A percentile compares a stretch with the other conserved stretches of the same genome.
These are phyloP conservation scores for Chroicocephalus ridibundus DNA, from an alignment of 2,113 vertebrate genomes.

Conservation along the genomic window DNA sequence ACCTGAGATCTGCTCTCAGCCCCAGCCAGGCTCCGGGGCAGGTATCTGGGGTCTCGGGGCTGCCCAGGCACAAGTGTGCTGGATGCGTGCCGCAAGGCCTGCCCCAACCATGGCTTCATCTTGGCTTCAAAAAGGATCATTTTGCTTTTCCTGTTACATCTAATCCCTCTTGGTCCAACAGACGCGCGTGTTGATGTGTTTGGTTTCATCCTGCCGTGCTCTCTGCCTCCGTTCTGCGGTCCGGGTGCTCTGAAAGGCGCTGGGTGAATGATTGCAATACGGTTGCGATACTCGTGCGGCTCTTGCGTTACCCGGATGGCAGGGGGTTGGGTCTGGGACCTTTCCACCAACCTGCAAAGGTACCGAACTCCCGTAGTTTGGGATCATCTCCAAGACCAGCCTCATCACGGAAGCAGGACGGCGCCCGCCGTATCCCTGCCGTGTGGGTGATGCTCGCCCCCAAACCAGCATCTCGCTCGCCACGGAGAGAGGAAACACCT, in stretches of 20 bases:
- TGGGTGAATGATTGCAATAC: accelerated
- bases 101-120: neutral
- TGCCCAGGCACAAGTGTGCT: accelerated
- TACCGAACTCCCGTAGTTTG: neutral
- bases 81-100: neutral
- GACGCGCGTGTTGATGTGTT: neutral
- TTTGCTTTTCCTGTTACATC: neutral
- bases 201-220: neutral
- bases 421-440: accelerated
- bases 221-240: neutral
- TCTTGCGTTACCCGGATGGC: neutral
- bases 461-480: accelerated
- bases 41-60: neutral
- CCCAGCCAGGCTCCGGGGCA: too few relatives aligned
- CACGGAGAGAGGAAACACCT: neutral
- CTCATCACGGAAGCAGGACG: neutral
- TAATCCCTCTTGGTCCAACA: neutral
- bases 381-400: neutral
- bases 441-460: accelerated
- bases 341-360: neutral
- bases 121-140: neutral
- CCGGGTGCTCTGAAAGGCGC: neutral
- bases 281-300: accelerated
- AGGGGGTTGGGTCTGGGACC: neutral
- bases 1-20: neutral